Evolutionary conservation across 2,113 vertebrate genomes (phyloP), one percentile per base, ranked within the genome.

Genomic region (Eurystomus gularis): DNA sequence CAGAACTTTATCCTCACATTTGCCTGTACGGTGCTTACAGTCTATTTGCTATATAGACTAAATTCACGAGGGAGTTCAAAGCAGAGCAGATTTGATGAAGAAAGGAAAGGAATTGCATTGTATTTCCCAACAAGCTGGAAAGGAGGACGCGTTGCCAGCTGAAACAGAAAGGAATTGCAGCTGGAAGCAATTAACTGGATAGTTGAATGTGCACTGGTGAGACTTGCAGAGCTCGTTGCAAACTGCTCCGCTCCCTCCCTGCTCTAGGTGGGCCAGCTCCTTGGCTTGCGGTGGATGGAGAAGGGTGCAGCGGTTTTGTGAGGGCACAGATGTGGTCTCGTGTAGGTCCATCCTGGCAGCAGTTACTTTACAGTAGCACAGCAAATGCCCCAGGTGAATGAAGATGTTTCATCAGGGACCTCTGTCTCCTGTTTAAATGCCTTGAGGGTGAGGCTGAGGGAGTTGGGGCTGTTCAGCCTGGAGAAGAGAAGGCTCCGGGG

Each of bases 101-200:
- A 71, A 88, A 81, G 33, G 24, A 92, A 60, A 68, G 21, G 44
- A 82, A 51, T 37, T 40, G 18, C 3, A 3, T 82, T 79, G 35
- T 61, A 44, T 91, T 94, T 91, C 62, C 65, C 40, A 61, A 40
- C 17, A 69, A 65, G 80, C 31, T 91, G 71, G 25, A 57, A 54
- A 76, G 58, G 18, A 62, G 17, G 31, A 13, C 3, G 3, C 15
- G 37, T 52, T 82, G 90, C 70, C 80, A 93, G 62, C 21, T 77
- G 90, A 69, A 82, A 86, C 3, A 70, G 88, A 87, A 76, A 92
- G 57, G 35, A 83, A 58, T 73, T 82, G 58, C 78, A 94, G 65
- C 85, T 95, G 91, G 81, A 77, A 88, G 90, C 84, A 91, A 80
- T 88, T 91, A 90, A 40, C 23, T n/a, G 60, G 33, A 31, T 19